Conservation (phyloP, 1,140 invertebrate species). For the Drosophila lini region DNA sequence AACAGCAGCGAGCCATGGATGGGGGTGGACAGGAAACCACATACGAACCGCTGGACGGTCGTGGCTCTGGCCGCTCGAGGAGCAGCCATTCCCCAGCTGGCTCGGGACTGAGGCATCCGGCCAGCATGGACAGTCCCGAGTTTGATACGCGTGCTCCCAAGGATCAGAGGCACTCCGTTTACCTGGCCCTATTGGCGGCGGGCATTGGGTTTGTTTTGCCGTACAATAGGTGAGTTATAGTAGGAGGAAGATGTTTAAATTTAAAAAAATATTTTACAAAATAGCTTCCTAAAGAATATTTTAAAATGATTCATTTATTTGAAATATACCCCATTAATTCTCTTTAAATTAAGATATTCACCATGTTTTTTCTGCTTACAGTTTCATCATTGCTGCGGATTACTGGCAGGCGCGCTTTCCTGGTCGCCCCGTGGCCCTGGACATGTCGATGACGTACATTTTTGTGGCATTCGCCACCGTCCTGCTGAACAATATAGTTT, state of each 20-base stretch:
- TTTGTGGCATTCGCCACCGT: slow-evolving; percentile 94
- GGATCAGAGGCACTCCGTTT: slow-evolving; percentile 91
- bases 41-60: slow-evolving; percentile 78
- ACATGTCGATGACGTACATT: slow-evolving; percentile 96
- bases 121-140: slow-evolving; percentile 80
- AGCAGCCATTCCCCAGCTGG: slow-evolving; percentile 14
- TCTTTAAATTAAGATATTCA: background rate
- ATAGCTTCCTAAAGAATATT: too few species aligned
- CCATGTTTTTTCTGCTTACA: slow-evolving; percentile 10
- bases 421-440: slow-evolving; percentile 93
- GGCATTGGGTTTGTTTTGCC: slow-evolving; percentile 96
- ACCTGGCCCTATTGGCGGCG: slow-evolving; percentile 91
- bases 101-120: slow-evolving; percentile 60
- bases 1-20: slow-evolving; percentile 41
- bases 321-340: background rate
- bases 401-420: slow-evolving; percentile 94
- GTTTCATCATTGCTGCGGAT: slow-evolving; percentile 95
- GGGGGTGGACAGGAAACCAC: slow-evolving; percentile 75
- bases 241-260: too few species aligned
- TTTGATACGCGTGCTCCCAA: slow-evolving; percentile 86
- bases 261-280: too few species aligned
- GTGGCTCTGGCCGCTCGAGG: slow-evolving; percentile 33
- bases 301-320: too few species aligned
- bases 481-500: slow-evolving; percentile 92
- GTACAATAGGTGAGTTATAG: slow-evolving; percentile 91